phyloP scores from a whole-genome alignment of 2,113 vertebrate genomes.

The Cololabis saira region DNA sequence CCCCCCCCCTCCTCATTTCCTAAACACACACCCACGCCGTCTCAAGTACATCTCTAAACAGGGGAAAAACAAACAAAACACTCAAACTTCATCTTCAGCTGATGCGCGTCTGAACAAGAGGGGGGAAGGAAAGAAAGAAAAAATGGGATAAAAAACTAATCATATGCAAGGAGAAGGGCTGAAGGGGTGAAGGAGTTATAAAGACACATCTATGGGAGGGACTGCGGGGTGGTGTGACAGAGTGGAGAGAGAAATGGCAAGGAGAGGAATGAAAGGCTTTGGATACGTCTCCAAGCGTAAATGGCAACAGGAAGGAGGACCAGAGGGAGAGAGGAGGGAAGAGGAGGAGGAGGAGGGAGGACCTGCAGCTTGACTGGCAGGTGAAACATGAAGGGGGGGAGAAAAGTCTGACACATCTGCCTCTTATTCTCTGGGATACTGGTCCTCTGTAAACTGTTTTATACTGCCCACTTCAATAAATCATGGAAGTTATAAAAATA shows the following conservation, averaged over 20 bases:
- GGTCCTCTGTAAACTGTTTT: too few relatives aligned
- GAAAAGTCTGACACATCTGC: not conserved
- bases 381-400: constrained; percentile 4
- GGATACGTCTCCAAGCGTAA: constrained; percentile 33
- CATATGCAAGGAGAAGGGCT: constrained; percentile 15
- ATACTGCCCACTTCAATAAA: too few relatives aligned
- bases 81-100: constrained; percentile 1
- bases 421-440: too few relatives aligned
- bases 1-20: constrained; percentile 37
- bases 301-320: constrained; percentile 49
- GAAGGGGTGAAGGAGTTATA: constrained; percentile 1
- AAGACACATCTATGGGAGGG: constrained; percentile 52
- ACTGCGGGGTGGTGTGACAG: constrained; percentile 59
- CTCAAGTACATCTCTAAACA: constrained; percentile 32
- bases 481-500: too few relatives aligned
- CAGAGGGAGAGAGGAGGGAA: constrained; percentile 24
- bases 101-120: too few relatives aligned
- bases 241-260: constrained; percentile 57
- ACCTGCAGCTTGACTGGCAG: constrained; percentile 38
- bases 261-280: constrained; percentile 43
- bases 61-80: not conserved
- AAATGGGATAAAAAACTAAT: too few relatives aligned
- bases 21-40: constrained; percentile 41
- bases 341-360: constrained; percentile 27
- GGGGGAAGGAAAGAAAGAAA: too few relatives aligned